phyloP scores from a whole-genome alignment of 1,140 invertebrate species.

The Rhopalosiphum padi region DNA sequence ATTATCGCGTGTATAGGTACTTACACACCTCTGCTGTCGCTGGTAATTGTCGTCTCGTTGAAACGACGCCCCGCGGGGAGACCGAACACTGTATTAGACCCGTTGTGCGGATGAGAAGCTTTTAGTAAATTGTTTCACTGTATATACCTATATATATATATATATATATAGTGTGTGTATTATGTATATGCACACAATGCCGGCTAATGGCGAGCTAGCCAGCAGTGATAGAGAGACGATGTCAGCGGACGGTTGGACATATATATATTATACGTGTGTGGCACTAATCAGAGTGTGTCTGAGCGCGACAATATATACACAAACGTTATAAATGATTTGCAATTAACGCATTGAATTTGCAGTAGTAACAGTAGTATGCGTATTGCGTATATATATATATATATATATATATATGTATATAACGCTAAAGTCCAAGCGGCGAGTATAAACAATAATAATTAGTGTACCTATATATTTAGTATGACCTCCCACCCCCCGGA shows the following conservation, averaged over 20 bases:
- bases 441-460: slow-evolving; percentile 23
- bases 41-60: not conserved
- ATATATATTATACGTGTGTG: not conserved
- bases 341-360: not conserved
- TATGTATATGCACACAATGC: not conserved
- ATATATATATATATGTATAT: not conserved
- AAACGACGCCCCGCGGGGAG: not conserved
- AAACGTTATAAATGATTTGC: slow-evolving; percentile 27
- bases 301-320: not conserved
- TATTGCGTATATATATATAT: not conserved
- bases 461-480: not conserved
- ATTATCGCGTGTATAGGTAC: not conserved
- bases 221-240: not conserved
- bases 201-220: not conserved
- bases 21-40: not conserved
- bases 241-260: not conserved
- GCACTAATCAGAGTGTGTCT: not conserved
- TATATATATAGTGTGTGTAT: no score
- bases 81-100: not conserved
- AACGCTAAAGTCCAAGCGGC: not conserved
- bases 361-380: not conserved
- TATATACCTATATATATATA: not conserved
- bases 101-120: not conserved
- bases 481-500: not conserved
- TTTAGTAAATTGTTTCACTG: slow-evolving; percentile 34